phyloP scores from a whole-genome alignment of 2,797 vertebrate species.

The Pogonophryne albipinna region DNA sequence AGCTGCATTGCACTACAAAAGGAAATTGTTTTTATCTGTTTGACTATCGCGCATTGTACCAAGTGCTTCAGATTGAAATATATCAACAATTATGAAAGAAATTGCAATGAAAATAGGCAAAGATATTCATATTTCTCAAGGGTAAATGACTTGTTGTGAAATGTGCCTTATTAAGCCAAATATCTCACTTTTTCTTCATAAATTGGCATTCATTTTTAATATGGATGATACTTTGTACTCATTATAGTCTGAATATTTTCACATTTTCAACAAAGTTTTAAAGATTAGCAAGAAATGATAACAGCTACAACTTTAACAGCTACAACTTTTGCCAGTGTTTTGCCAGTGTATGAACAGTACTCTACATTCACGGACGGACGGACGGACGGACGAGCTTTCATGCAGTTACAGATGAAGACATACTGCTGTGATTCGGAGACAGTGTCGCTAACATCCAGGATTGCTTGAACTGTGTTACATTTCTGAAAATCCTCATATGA shows the following conservation, averaged over 20 bases:
- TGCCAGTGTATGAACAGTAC: background rate
- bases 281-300: background rate
- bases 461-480: conserved; percentile 26
- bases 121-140: background rate
- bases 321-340: conserved; percentile 7
- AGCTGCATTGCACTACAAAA: background rate
- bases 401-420: conserved; percentile 44
- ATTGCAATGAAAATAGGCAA: background rate
- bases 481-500: conserved; percentile 30
- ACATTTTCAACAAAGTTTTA: conserved; percentile 2
- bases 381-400: conserved; percentile 55
- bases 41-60: no score
- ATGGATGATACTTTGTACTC: background rate
- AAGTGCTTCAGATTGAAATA: background rate
- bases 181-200: background rate
- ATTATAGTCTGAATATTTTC: background rate
- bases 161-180: no score
- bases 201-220: background rate
- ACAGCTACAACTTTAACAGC: conserved; percentile 9
- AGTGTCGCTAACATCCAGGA: conserved; percentile 15
- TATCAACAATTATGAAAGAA: background rate
- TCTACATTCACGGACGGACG: background rate
- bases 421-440: conserved; percentile 45
- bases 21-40: no score
- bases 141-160: no score